These are phyloP conservation scores for Latheticus oryzae DNA, from an alignment of 2,888 invertebrate genomes.

Conservation along the genomic window DNA sequence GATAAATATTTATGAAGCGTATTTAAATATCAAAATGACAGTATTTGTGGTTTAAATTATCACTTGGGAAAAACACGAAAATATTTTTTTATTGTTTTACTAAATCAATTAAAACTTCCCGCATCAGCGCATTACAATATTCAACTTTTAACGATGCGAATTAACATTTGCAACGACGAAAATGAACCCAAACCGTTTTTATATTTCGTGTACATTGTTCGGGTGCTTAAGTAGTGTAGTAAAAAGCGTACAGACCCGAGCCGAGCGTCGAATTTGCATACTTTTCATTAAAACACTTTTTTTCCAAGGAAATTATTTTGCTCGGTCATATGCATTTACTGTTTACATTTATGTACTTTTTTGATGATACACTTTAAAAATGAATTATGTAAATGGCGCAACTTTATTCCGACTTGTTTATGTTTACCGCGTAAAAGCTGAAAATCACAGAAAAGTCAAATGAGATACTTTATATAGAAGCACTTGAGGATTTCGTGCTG, in stretches of 20 bases:
- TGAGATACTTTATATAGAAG: slow-evolving; percentile 29
- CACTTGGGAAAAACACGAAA: not conserved
- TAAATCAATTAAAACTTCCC: slow-evolving; percentile 12
- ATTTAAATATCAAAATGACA: too few species aligned
- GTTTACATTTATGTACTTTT: slow-evolving; percentile 23
- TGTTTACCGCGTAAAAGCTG: slow-evolving; percentile 21
- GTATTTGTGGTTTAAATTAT: not conserved
- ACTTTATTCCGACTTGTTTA: slow-evolving; percentile 17
- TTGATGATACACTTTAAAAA: slow-evolving; percentile 13
- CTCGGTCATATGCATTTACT: slow-evolving; percentile 21
- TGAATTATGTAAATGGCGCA: slow-evolving; percentile 24
- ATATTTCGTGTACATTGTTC: slow-evolving; percentile 23
- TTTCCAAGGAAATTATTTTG: slow-evolving; percentile 27
- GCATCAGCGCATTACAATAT: not conserved
- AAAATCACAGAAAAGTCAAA: slow-evolving; percentile 30
- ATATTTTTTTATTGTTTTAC: not conserved
- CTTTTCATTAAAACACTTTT: slow-evolving; percentile 32
- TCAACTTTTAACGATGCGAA: slow-evolving; percentile 15
- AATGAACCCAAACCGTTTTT: slow-evolving; percentile 18
- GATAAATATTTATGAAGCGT: too few species aligned
- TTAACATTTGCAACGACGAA: slow-evolving; percentile 8
- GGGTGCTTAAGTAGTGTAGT: slow-evolving; percentile 25
- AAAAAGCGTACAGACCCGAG: slow-evolving; percentile 23
- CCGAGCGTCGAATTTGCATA: slow-evolving; percentile 23
- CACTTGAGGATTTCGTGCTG: slow-evolving; percentile 15